These are phyloP conservation scores for Ephydatia muelleri DNA, from an alignment of 37 sponge, comb jelly and placozoan genomes.

Conservation along the genomic window DNA sequence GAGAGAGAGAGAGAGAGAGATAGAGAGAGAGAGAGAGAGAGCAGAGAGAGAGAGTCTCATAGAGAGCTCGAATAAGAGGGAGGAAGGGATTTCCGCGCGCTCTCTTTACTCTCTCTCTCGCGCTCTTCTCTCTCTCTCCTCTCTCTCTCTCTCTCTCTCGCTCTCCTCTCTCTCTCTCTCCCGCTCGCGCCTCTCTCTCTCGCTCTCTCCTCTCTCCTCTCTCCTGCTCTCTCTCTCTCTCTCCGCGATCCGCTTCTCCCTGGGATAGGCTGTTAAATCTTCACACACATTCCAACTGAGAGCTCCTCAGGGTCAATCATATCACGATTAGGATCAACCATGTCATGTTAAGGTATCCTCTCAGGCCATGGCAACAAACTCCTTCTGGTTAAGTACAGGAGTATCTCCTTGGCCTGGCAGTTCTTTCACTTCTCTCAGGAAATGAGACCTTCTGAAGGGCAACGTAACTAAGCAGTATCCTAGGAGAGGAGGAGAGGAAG, in stretches of 20 bases:
- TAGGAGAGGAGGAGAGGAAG: background rate
- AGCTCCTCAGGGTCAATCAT: conserved; percentile 76
- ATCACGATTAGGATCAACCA: conserved; percentile 29
- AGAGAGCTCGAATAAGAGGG: too few relatives aligned
- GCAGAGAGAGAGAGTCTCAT: too few relatives aligned
- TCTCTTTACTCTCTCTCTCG: too few relatives aligned
- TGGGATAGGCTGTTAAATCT: background rate
- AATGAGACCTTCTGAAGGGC: conserved; percentile 71
- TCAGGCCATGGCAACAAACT: conserved; percentile 77
- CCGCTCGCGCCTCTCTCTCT: too few relatives aligned
- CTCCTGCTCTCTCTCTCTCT: too few relatives aligned
- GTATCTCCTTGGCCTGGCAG: conserved; percentile 50
- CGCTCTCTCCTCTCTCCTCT: too few relatives aligned
- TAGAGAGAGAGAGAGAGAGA: conserved; percentile 8
- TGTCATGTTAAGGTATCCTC: conserved; percentile 67
- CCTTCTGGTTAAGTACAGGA: conserved; percentile 81
- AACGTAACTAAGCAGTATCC: conserved; percentile 86
- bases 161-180: too few relatives aligned
- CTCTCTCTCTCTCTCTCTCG: too few relatives aligned
- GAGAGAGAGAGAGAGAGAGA: conserved; percentile 17
- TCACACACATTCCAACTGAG: conserved; percentile 53
- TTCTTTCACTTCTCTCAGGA: conserved; percentile 55
- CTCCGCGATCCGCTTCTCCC: too few relatives aligned
- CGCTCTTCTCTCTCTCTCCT: too few relatives aligned
- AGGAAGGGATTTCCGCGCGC: too few relatives aligned